Evolutionary conservation across 2,797 vertebrate species (phyloP), one percentile per base, ranked within the genome.

Genomic region (Gobio occitaniae): DNA sequence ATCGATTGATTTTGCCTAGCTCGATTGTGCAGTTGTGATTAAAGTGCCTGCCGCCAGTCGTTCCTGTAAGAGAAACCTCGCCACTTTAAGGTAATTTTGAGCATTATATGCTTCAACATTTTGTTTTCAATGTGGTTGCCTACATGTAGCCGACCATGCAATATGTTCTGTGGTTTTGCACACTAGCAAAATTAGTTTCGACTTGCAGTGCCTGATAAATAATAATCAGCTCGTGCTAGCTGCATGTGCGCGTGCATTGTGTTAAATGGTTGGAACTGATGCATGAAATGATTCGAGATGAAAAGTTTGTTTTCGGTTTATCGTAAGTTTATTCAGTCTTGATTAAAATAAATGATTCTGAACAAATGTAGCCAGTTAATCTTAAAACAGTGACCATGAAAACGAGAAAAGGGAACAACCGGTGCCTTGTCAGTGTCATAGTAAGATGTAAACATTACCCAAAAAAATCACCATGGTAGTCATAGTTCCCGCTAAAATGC

Each of bases 1-100:
- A 76, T 86, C 65, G 85, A 86, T 78, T 86, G 72, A 16, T 63
- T 82, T 32, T 29, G 80, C 44, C 85, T 86, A 13, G 71, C n/a
- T 86, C 84, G 50, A 61, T 19, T 61, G 69, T 66, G 77, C 84
- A 52, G 16, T 21, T 13, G 76, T 36, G 63, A 56, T 78, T 38
- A 38, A 78, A 25, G 59, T 61, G 74, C 16, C 79, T 86, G 74
- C 19, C 5, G 29, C n/a, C 29, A 12, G 52, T 61, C 13, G 29
- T 65, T 65, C 19, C 66, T 41, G 38, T 52, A 5, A 41, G n/a
- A 38, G 41, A 71, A 66, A 71, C 38, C 17, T 50, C 21, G 1
- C 16, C n/a, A 15, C 54, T 19, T 52, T 15, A 65, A 80, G 84
- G 84, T 85, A 72, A 65, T n/a, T 65, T 52, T 74, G 8, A 65